phyloP scores from a whole-genome alignment of 2,113 vertebrate genomes.

The Alaudala cheleensis region DNA sequence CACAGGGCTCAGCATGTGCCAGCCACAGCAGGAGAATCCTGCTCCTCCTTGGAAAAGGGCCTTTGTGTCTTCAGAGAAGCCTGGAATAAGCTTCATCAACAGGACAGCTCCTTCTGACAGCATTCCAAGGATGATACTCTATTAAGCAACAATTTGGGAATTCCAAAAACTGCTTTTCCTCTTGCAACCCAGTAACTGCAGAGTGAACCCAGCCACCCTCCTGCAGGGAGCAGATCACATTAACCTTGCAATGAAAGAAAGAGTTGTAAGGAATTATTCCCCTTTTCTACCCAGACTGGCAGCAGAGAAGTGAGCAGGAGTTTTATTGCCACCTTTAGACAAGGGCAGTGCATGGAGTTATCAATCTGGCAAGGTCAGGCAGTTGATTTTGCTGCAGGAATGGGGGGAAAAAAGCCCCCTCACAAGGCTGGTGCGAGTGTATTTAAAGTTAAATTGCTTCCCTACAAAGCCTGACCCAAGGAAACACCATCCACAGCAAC shows the following conservation, averaged over 20 bases:
- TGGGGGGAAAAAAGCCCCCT: accelerated
- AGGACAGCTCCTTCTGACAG: not conserved
- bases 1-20: accelerated
- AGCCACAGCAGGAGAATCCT: accelerated
- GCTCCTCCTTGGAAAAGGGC: accelerated
- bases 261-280: not conserved
- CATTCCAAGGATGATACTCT: not conserved
- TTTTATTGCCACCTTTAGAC: not conserved
- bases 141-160: not conserved
- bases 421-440: not conserved
- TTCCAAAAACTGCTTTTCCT: not conserved
- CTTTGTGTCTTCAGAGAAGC: not conserved
- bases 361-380: not conserved
- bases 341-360: not conserved
- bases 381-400: not conserved
- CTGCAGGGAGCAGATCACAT: not conserved
- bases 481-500: not conserved
- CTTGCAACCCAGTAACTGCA: not conserved
- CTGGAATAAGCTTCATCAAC: not conserved
- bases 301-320: not conserved
- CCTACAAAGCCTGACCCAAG: not conserved
- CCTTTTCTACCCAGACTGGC: not conserved
- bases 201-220: accelerated
- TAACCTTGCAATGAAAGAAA: not conserved
- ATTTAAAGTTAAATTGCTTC: not conserved